phyloP scores from a whole-genome alignment of 2,797 vertebrate species.

The Danio tinwini region DNA sequence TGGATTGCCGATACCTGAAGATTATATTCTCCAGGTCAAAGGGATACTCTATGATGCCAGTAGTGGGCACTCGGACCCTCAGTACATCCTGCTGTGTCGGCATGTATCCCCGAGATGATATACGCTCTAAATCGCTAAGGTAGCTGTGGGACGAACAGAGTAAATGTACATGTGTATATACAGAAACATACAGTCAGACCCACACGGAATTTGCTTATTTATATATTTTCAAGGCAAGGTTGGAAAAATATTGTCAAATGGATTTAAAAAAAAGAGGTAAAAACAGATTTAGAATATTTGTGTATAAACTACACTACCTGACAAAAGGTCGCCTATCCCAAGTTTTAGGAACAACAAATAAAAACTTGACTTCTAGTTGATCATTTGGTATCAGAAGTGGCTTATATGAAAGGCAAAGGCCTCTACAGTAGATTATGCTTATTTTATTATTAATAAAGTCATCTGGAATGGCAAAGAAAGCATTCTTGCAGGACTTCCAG shows the following conservation, averaged over 20 bases:
- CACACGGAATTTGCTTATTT: not conserved
- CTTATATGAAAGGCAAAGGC: too few relatives aligned
- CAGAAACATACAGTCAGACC: constrained; percentile 37
- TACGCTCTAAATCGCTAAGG: constrained; percentile 76
- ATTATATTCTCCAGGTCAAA: constrained; percentile 82
- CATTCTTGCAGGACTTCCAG: too few relatives aligned
- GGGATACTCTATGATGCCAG: constrained; percentile 82
- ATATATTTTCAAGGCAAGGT: not conserved
- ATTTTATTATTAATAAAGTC: too few relatives aligned
- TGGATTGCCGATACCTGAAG: constrained; percentile 78
- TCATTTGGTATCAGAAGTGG: too few relatives aligned
- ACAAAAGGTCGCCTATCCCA: too few relatives aligned
- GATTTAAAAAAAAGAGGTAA: too few relatives aligned
- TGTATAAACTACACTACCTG: not conserved
- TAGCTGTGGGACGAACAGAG: constrained; percentile 75
- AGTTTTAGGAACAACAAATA: too few relatives aligned
- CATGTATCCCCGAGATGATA: constrained; percentile 70
- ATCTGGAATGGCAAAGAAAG: too few relatives aligned
- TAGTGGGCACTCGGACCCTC: constrained; percentile 80
- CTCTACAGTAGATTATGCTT: too few relatives aligned
- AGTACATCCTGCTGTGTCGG: constrained; percentile 81
- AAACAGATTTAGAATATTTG: not conserved
- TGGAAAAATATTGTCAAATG: not conserved
- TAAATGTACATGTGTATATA: constrained; percentile 47
- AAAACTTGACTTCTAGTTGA: too few relatives aligned